These are phyloP conservation scores for Solenopsis fugax DNA, from an alignment of 1,140 invertebrate genomes.

Conservation along the genomic window DNA sequence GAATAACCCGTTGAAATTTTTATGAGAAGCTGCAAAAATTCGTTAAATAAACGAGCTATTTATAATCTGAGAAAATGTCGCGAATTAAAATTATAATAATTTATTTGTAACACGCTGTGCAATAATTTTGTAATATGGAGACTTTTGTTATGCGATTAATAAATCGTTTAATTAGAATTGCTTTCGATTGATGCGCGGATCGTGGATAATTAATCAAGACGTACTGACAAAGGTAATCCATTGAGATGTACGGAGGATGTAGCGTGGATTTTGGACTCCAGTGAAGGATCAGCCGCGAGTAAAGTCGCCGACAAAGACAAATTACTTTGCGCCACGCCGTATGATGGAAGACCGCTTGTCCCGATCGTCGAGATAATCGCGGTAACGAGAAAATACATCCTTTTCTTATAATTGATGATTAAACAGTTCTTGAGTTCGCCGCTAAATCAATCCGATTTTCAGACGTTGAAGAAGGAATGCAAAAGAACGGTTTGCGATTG, in stretches of 20 bases:
- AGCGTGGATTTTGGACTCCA: slow-evolving; percentile 87
- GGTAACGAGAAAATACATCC: slow-evolving; percentile 78
- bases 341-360: slow-evolving; percentile 86
- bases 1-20: neutral
- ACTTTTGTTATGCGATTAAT: neutral
- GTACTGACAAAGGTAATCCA: slow-evolving; percentile 85
- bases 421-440: neutral
- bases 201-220: slow-evolving; percentile 26
- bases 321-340: slow-evolving; percentile 86
- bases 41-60: neutral
- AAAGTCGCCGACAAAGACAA: slow-evolving; percentile 86
- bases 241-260: slow-evolving; percentile 88
- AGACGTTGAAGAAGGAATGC: slow-evolving; percentile 82
- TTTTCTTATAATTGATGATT: slow-evolving; percentile 30
- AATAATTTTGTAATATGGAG: neutral
- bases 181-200: neutral
- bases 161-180: slow-evolving; percentile 9
- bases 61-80: neutral
- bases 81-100: neutral
- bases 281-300: slow-evolving; percentile 78
- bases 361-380: slow-evolving; percentile 87
- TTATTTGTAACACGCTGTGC: neutral
- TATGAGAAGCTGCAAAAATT: neutral
- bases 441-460: slow-evolving; percentile 44
- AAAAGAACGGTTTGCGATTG: slow-evolving; percentile 81